A percentile compares a stretch with the other conserved stretches of the same genome.
phyloP scores from a whole-genome alignment of 2,888 invertebrate species.

The Orgyia antiqua region DNA sequence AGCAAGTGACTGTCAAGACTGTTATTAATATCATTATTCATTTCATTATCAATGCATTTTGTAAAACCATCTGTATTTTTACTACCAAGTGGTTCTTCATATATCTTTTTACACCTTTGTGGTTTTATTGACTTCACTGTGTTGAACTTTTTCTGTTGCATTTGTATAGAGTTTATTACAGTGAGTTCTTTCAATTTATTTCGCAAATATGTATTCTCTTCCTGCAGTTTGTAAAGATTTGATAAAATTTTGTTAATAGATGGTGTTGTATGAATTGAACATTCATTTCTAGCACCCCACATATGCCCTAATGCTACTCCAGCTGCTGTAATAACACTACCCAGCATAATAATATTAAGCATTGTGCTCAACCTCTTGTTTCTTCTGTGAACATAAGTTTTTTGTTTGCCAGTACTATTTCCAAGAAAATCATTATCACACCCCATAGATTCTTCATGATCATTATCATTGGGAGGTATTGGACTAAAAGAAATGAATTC shows the following conservation, averaged over 20 bases:
- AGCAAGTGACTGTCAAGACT: conserved; percentile 27
- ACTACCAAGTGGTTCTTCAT: conserved; percentile 58
- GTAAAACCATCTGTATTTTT: conserved; percentile 43
- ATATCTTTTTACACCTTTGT: conserved; percentile 60
- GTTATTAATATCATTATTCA: conserved; percentile 25
- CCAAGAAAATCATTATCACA: conserved; percentile 51
- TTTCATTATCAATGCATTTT: conserved; percentile 54
- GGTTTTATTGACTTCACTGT: conserved; percentile 40
- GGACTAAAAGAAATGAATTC: conserved; percentile 35
- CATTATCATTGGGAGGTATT: conserved; percentile 29
- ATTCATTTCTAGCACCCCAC: conserved; percentile 71
- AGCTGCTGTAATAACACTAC: conserved; percentile 69
- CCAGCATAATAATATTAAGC: conserved; percentile 66
- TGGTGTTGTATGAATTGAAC: conserved; percentile 48
- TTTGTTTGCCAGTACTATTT: conserved; percentile 50
- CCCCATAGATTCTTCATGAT: conserved; percentile 37
- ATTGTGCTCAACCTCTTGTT: conserved; percentile 68
- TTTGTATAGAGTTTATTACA: conserved; percentile 37
- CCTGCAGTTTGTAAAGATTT: conserved; percentile 69
- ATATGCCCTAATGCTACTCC: conserved; percentile 72
- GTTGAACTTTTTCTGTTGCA: conserved; percentile 36
- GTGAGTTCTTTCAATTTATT: conserved; percentile 62
- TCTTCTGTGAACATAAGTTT: conserved; percentile 68
- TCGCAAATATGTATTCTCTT: conserved; percentile 66
- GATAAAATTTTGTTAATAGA: conserved; percentile 69